Evolutionary conservation across 1,140 invertebrate species (phyloP).

Genomic region (Drosophila littoralis): DNA sequence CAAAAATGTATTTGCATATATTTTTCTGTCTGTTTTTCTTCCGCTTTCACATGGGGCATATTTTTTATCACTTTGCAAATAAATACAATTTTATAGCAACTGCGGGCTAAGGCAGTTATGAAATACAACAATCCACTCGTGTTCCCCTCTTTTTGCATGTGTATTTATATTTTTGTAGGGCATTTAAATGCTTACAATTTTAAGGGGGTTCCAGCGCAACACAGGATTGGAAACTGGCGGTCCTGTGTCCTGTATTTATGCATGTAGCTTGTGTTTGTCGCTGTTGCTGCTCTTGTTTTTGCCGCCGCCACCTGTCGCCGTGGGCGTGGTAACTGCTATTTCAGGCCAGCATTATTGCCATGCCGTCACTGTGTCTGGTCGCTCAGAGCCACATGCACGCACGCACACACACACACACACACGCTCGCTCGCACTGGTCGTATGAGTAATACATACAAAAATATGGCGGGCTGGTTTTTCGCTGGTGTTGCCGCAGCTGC

Average conservation of each 20-base stretch:
- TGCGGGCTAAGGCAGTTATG: slow-evolving; percentile 24
- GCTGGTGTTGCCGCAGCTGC: slow-evolving; percentile 54
- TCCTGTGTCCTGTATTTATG: slow-evolving; percentile 22
- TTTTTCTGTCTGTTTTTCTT: not conserved
- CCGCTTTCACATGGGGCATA: slow-evolving; percentile 27
- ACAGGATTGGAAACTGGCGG: slow-evolving; percentile 27
- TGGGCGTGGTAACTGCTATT: slow-evolving; percentile 66
- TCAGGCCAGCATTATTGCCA: slow-evolving; percentile 43
- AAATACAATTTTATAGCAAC: slow-evolving; percentile 51
- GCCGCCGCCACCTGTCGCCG: slow-evolving; percentile 69
- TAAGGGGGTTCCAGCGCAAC: slow-evolving; percentile 24
- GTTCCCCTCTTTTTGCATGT: not conserved
- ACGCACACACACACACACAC: slow-evolving; percentile 26
- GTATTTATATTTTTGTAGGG: slow-evolving; percentile 12
- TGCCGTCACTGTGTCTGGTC: slow-evolving; percentile 23
- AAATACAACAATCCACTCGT: slow-evolving; percentile 10
- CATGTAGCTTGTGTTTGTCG: slow-evolving; percentile 38
- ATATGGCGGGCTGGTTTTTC: slow-evolving; percentile 25
- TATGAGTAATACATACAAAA: slow-evolving; percentile 65
- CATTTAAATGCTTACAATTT: slow-evolving; percentile 67
- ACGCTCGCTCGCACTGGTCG: slow-evolving; percentile 16
- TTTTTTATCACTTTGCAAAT: slow-evolving; percentile 58
- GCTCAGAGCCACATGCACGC: slow-evolving; percentile 24
- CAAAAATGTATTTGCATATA: slow-evolving; percentile 2
- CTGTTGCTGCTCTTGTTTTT: slow-evolving; percentile 27